Evolutionary conservation across 2,888 invertebrate species (phyloP).

Genomic region (Ellobium chinense): DNA sequence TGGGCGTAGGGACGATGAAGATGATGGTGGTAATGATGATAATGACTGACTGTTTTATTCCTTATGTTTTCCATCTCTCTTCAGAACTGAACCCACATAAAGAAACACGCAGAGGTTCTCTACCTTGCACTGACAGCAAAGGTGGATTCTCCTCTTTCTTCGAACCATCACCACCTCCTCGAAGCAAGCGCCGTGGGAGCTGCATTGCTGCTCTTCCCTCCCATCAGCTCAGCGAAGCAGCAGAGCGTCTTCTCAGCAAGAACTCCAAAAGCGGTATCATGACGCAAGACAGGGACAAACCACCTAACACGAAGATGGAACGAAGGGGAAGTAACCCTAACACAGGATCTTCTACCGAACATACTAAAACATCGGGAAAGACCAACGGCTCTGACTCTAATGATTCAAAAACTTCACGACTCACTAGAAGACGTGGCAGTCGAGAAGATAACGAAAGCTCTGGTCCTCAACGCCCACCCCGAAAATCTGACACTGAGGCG

Average conservation of each 20-base stretch:
- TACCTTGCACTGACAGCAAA: neutral
- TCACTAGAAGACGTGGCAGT: neutral
- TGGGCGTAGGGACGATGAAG: no score
- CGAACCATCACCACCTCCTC: neutral
- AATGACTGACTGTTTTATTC: neutral
- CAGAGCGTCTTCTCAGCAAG: neutral
- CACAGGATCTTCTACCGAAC: neutral
- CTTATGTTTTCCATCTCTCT: neutral
- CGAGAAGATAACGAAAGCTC: neutral
- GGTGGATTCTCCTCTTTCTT: neutral
- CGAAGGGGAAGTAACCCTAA: neutral
- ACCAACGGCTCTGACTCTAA: neutral
- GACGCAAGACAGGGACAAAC: no score
- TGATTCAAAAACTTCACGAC: neutral
- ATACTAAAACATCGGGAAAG: neutral
- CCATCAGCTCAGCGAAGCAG: neutral
- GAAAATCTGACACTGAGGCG: no score
- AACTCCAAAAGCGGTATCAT: neutral
- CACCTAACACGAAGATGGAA: neutral
- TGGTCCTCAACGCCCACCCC: neutral
- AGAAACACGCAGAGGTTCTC: constrained; percentile 2
- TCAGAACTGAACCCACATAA: neutral
- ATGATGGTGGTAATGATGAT: no score
- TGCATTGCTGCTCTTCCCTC: constrained; percentile 1
- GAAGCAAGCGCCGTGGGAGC: constrained; percentile 24